These are phyloP conservation scores for Cinclus cinclus DNA, from an alignment of 2,113 vertebrate species.

Conservation along the genomic window DNA sequence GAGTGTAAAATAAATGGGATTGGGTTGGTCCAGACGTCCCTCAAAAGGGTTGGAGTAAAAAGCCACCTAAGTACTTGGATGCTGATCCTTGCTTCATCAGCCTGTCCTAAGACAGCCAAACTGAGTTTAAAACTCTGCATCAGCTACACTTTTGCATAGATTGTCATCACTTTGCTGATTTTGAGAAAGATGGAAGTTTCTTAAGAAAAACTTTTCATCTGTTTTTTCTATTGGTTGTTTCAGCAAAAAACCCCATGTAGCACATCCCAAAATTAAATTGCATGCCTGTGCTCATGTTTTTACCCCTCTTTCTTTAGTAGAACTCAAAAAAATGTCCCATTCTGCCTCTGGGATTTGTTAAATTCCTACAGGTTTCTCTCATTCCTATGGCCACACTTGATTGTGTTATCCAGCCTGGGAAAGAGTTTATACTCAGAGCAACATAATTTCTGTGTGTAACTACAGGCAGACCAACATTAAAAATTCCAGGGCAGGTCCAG, in stretches of 20 bases:
- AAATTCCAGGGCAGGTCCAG: not conserved
- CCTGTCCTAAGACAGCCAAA: not conserved
- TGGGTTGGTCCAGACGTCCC: not conserved
- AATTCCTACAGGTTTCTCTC: not conserved
- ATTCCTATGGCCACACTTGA: accelerated
- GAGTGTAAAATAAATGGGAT: slow-evolving; percentile 52
- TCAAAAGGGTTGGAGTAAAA: not conserved
- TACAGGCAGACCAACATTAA: not conserved
- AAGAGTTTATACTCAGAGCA: not conserved
- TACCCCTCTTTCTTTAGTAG: not conserved
- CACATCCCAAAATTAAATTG: not conserved
- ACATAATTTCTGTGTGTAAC: accelerated
- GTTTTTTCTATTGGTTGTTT: not conserved
- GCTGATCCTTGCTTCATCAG: not conserved
- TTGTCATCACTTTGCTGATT: not conserved
- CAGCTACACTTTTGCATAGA: not conserved
- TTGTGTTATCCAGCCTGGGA: not conserved
- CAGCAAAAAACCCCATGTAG: not conserved
- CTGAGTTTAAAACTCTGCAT: not conserved
- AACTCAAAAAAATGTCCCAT: not conserved
- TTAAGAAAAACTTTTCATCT: not conserved
- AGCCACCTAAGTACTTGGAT: not conserved
- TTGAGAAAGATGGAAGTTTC: not conserved
- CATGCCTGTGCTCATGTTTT: accelerated
- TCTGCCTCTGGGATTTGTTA: not conserved